Conservation (phyloP, 2,797 vertebrate genomes). For the Neopelma chrysocephalum region DNA sequence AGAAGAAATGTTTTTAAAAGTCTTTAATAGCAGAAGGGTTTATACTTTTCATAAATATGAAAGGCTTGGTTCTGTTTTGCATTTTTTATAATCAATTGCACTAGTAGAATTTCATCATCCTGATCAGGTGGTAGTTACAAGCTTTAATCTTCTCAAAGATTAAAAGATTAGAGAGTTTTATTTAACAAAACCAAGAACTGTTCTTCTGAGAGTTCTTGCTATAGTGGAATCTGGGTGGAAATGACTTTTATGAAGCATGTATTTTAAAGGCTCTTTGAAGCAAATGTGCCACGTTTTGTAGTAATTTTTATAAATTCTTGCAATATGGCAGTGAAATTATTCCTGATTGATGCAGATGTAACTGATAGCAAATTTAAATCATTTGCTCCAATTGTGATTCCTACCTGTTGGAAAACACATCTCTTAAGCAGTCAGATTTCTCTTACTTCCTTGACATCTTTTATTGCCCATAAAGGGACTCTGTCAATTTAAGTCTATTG, state of each 20-base stretch:
- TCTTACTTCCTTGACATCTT: background rate
- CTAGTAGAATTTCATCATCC: slow-evolving; percentile 37
- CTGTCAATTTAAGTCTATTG: background rate
- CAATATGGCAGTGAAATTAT: background rate
- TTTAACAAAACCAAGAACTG: background rate
- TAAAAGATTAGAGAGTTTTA: slow-evolving; percentile 48
- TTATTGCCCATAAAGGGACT: background rate
- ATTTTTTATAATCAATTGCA: background rate
- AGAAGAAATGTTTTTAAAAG: background rate
- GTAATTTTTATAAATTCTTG: background rate
- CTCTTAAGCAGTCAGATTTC: background rate
- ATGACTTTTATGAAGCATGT: background rate
- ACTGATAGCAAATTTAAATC: background rate
- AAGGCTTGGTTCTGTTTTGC: background rate
- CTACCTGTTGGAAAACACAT: background rate
- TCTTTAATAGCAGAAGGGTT: background rate
- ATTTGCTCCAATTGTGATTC: background rate
- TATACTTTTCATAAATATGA: background rate
- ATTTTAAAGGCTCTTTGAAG: background rate
- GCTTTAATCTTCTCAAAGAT: slow-evolving; percentile 52
- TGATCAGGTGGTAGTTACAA: slow-evolving; percentile 52
- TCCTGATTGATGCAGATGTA: background rate
- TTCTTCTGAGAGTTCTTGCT: background rate
- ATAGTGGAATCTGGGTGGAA: background rate
- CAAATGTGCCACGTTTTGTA: background rate